phyloP scores from a whole-genome alignment of 1,140 invertebrate genomes.

The Chelonus insularis region DNA sequence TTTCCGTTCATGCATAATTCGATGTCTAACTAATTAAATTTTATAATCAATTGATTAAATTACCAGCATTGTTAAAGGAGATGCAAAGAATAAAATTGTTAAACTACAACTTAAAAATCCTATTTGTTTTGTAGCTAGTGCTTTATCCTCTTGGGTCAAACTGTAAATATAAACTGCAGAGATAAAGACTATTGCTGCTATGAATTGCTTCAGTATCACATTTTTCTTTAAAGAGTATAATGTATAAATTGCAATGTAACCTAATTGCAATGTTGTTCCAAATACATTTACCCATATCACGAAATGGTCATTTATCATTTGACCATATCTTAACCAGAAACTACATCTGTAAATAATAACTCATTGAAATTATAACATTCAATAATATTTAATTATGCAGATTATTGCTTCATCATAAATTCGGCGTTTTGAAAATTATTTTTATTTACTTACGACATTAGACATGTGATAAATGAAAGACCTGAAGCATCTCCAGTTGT shows the following conservation, averaged over 20 bases:
- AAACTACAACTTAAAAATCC: constrained; percentile 72
- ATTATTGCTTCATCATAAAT: too few relatives aligned
- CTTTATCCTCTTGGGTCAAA: constrained; percentile 46
- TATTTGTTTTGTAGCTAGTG: constrained; percentile 47
- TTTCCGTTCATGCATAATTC: too few relatives aligned
- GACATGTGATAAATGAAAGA: constrained; percentile 75
- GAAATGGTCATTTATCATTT: constrained; percentile 67
- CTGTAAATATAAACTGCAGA: constrained; percentile 56
- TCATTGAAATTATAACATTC: constrained; percentile 22
- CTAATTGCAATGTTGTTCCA: constrained; percentile 67
- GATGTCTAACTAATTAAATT: too few relatives aligned
- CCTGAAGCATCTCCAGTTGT: constrained; percentile 71
- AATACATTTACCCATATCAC: constrained; percentile 71
- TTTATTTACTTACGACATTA: constrained; percentile 70
- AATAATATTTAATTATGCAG: constrained; percentile 20
- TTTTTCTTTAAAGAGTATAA: constrained; percentile 67
- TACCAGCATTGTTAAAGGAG: constrained; percentile 75
- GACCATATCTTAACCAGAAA: constrained; percentile 72
- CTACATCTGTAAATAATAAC: constrained; percentile 60
- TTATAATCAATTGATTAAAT: constrained; percentile 8
- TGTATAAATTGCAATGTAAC: constrained; percentile 67
- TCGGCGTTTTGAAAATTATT: too few relatives aligned
- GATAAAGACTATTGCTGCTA: constrained; percentile 49
- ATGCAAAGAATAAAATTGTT: constrained; percentile 77
- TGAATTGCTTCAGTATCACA: constrained; percentile 58